Evolutionary conservation across 2,888 invertebrate genomes (phyloP).

Genomic region (Acanthopleura granulata): DNA sequence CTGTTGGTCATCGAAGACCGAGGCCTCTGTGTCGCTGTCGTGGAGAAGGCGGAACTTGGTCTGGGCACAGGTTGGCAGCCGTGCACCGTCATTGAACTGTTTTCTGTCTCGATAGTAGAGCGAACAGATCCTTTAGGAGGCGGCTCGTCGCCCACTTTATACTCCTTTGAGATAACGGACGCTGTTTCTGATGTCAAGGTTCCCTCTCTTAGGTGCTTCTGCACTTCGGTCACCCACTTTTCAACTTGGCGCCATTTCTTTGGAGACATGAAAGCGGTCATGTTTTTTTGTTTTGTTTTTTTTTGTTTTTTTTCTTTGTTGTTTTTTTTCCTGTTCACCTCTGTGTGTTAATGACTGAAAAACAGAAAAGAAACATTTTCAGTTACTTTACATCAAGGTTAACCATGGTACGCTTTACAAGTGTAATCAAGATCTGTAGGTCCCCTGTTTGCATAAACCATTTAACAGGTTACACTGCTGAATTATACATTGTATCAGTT

Average conservation of each 20-base stretch:
- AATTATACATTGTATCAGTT: too few species aligned
- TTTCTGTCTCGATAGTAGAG: not conserved
- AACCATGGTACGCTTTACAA: too few species aligned
- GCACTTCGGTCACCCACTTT: not conserved
- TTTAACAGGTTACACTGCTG: too few species aligned
- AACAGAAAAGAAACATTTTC: too few species aligned
- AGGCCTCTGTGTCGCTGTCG: not conserved
- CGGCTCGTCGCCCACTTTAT: not conserved
- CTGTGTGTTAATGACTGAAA: too few species aligned
- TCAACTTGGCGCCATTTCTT: conserved; percentile 8
- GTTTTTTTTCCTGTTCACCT: too few species aligned
- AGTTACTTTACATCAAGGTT: too few species aligned
- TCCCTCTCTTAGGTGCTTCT: not conserved
- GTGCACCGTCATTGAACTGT: not conserved
- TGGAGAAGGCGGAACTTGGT: not conserved
- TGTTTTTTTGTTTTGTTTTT: too few species aligned
- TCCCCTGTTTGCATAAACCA: too few species aligned
- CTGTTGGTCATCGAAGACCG: not conserved
- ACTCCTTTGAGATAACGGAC: not conserved
- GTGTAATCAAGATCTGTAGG: too few species aligned
- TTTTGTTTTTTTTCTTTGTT: too few species aligned
- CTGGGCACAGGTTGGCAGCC: not conserved
- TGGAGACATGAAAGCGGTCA: not conserved
- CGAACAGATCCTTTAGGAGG: not conserved
- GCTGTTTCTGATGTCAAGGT: not conserved